phyloP scores from a whole-genome alignment of 2,113 vertebrate species.

The Heliornis fulica region DNA sequence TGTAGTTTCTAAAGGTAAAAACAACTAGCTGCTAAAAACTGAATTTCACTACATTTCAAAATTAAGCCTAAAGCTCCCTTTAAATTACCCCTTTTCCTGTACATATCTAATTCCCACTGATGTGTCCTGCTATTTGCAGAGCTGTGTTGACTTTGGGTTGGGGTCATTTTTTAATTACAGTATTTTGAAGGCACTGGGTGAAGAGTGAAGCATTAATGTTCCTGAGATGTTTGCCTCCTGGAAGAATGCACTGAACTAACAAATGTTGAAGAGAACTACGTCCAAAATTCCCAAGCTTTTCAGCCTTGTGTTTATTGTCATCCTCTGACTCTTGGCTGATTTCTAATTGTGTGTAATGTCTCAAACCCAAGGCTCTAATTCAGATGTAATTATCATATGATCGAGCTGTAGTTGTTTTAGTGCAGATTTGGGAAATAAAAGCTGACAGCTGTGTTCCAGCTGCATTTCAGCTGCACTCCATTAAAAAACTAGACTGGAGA shows the following conservation, averaged over 20 bases:
- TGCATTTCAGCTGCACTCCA: slow-evolving; percentile 61
- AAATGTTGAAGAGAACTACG: background rate
- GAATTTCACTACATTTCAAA: background rate
- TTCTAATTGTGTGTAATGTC: slow-evolving; percentile 53
- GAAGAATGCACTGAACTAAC: slow-evolving; percentile 8
- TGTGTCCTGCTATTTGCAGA: background rate
- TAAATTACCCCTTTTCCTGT: background rate
- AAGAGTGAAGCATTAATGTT: background rate
- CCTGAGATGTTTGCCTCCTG: background rate
- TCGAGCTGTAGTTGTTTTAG: slow-evolving; percentile 61
- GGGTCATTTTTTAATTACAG: background rate
- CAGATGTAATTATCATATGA: slow-evolving; percentile 63
- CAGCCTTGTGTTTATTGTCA: slow-evolving; percentile 56
- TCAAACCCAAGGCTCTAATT: slow-evolving; percentile 46
- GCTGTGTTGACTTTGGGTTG: too few species aligned
- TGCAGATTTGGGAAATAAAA: slow-evolving; percentile 66
- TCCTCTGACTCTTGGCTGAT: slow-evolving; percentile 52
- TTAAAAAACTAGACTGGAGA: slow-evolving; percentile 26
- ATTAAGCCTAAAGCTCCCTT: background rate
- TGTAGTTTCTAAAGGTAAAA: background rate
- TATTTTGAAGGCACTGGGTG: background rate
- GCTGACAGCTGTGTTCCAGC: slow-evolving; percentile 66
- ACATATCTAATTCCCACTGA: background rate
- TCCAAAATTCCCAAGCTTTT: slow-evolving; percentile 5
- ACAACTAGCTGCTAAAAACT: background rate